Evolutionary conservation across 2,888 invertebrate species (phyloP).

Genomic region (Thereva unica): DNA sequence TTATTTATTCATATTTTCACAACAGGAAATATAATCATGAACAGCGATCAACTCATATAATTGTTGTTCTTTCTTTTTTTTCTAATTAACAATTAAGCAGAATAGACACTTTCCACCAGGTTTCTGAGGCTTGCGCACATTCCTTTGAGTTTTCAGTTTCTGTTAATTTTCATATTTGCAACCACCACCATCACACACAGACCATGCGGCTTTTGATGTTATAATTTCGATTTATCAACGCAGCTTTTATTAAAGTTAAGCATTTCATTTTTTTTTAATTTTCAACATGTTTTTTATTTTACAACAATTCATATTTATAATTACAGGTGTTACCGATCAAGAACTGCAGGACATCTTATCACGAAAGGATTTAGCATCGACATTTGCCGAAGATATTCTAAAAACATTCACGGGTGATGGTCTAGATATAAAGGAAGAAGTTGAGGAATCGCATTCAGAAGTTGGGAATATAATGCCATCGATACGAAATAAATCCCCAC

Average conservation of each 20-base stretch:
- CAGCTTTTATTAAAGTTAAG: too few relatives aligned
- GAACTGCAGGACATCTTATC: slow-evolving; percentile 74
- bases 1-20: too few relatives aligned
- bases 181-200: background rate
- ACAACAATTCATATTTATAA: slow-evolving; percentile 9
- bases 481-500: slow-evolving; percentile 42
- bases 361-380: slow-evolving; percentile 74
- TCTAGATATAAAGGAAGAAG: slow-evolving; percentile 60
- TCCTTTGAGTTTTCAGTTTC: too few relatives aligned
- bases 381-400: slow-evolving; percentile 84
- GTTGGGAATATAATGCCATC: slow-evolving; percentile 16
- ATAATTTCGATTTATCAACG: too few relatives aligned
- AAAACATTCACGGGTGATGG: slow-evolving; percentile 81
- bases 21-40: too few relatives aligned
- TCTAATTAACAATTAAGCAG: too few relatives aligned
- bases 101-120: too few relatives aligned
- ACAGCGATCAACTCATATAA: too few relatives aligned
- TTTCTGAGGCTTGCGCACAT: too few relatives aligned
- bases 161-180: too few relatives aligned
- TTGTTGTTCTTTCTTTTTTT: too few relatives aligned
- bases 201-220: background rate
- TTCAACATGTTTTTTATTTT: slow-evolving; percentile 41
- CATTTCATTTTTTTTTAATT: background rate
- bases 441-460: slow-evolving; percentile 44
- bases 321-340: slow-evolving; percentile 66